Percentiles rank a stretch among this genome's conserved stretches.
phyloP scores from a whole-genome alignment of 2,113 vertebrate species.

The Herpetotheres cachinnans region DNA sequence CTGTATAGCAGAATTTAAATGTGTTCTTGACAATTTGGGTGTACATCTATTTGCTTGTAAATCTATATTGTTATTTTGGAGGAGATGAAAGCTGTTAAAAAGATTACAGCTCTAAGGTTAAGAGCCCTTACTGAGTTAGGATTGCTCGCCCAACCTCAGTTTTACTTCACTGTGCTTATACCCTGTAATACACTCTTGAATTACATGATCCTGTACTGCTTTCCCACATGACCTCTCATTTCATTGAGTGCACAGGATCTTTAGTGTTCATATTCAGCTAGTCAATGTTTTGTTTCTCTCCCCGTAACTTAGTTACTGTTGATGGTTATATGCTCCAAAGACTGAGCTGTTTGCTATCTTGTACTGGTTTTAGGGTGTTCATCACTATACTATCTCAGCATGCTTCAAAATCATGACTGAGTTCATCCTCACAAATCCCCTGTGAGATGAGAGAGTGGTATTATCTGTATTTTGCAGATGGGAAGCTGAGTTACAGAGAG shows the following conservation, averaged over 20 bases:
- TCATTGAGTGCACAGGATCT: background rate
- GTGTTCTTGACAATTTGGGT: background rate
- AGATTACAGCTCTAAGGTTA: background rate
- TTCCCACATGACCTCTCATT: background rate
- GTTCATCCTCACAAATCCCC: constrained; percentile 5
- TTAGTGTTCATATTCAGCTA: background rate
- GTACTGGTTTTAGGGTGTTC: background rate
- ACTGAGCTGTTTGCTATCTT: background rate
- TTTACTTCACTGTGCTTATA: background rate
- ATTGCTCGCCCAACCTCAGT: background rate
- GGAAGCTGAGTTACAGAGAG: background rate
- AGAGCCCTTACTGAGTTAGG: background rate
- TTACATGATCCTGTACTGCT: background rate
- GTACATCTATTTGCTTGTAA: background rate
- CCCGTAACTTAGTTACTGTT: background rate
- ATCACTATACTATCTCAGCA: background rate
- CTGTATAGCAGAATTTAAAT: background rate
- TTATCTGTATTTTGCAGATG: constrained; percentile 21
- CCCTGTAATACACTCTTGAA: background rate
- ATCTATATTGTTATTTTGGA: background rate
- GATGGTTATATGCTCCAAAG: background rate
- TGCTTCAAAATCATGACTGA: background rate
- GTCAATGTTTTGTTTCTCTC: background rate
- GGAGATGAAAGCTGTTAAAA: background rate
- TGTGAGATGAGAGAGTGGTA: background rate